A percentile compares a stretch with the other conserved stretches of the same genome.
phyloP scores from a whole-genome alignment of 1,140 invertebrate species.

The Epicauta chinensis region DNA sequence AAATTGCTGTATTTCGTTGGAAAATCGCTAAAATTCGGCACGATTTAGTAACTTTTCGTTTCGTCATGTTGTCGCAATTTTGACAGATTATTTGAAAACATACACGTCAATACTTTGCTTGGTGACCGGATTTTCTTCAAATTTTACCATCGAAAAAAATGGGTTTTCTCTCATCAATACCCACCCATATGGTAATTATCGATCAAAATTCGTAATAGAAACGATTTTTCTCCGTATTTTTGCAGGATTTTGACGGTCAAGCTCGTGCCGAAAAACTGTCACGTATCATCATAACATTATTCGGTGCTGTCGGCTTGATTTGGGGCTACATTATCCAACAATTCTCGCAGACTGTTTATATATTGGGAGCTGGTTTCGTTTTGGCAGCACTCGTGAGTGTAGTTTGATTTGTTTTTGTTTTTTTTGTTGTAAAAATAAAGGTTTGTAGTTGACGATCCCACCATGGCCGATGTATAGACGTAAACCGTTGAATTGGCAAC shows the following conservation, averaged over 20 bases:
- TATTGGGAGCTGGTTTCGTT: slow-evolving; percentile 83
- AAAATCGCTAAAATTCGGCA: too few relatives aligned
- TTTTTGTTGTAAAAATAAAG: too few relatives aligned
- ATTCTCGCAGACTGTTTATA: slow-evolving; percentile 91
- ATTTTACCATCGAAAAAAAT: slow-evolving; percentile 18
- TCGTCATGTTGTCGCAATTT: too few relatives aligned
- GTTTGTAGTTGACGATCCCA: slow-evolving; percentile 70
- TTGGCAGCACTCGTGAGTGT: slow-evolving; percentile 71
- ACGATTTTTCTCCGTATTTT: slow-evolving; percentile 25
- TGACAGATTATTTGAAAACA: too few relatives aligned
- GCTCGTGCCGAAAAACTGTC: slow-evolving; percentile 81
- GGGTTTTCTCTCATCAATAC: slow-evolving; percentile 46
- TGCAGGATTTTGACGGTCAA: slow-evolving; percentile 87
- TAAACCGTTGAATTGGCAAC: slow-evolving; percentile 88
- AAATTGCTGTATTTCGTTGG: too few relatives aligned
- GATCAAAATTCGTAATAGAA: slow-evolving; percentile 4
- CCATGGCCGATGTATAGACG: slow-evolving; percentile 90
- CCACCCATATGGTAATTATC: slow-evolving; percentile 54
- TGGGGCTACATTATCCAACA: slow-evolving; percentile 94
- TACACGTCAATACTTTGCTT: too few relatives aligned
- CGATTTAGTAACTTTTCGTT: too few relatives aligned
- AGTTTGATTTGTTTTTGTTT: background rate
- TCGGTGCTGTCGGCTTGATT: slow-evolving; percentile 79
- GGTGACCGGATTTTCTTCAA: too few relatives aligned
- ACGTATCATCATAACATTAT: slow-evolving; percentile 80